Evolutionary conservation across 2,113 vertebrate species (phyloP).

Genomic region (Paramormyrops kingsleyae): DNA sequence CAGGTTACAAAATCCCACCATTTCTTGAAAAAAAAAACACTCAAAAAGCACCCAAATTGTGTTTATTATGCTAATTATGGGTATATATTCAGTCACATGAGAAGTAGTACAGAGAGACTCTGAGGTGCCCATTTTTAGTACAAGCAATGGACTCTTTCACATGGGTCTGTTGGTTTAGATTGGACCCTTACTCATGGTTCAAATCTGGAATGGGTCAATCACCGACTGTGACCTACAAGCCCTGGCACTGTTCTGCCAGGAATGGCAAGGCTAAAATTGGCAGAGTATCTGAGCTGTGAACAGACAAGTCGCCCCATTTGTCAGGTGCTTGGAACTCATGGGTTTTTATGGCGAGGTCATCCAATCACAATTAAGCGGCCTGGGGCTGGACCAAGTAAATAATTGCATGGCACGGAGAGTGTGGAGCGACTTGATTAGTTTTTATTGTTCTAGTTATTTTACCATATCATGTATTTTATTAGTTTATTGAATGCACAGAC

Average conservation of each 20-base stretch:
- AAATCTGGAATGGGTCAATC: not conserved
- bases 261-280: not conserved
- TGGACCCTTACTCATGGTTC: not conserved
- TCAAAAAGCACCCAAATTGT: not conserved
- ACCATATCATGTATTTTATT: not conserved
- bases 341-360: not conserved
- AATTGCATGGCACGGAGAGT: not conserved
- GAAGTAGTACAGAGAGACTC: not conserved
- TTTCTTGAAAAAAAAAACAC: not conserved
- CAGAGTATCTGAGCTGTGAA: not conserved
- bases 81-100: not conserved
- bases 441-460: not conserved
- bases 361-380: not conserved
- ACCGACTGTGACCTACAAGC: not conserved
- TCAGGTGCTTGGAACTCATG: not conserved
- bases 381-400: not conserved
- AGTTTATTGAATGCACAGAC: not conserved
- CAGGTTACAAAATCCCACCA: not conserved
- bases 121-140: not conserved
- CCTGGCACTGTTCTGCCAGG: not conserved
- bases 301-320: not conserved
- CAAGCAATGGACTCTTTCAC: not conserved
- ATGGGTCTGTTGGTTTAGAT: not conserved
- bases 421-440: not conserved
- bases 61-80: not conserved